Base-by-base conservation (phyloP, 2,797 vertebrate species). In the Enteromius trimaculatus region DNA sequence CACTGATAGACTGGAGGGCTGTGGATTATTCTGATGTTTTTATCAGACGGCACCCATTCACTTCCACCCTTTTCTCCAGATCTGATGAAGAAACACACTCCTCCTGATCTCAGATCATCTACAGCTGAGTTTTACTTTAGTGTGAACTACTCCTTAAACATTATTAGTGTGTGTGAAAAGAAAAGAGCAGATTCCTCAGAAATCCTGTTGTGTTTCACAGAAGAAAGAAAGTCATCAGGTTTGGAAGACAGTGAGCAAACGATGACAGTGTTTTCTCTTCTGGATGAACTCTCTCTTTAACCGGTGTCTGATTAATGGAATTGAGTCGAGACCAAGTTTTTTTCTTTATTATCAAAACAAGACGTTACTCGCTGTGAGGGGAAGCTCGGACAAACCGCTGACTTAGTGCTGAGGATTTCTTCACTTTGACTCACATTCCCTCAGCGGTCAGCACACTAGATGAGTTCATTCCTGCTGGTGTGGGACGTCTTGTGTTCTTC, bases 391-490 rank as follows among this genome's bases (percentile, higher is more conserved):
- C 29, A 82, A 74, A 51, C 77, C 21, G 65, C 64, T 60, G 64
- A 42, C 51, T 29, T 23, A 11, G 55, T 0, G 9, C 10, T 58
- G n/a, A 58, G 21, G 11, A 16, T 1, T 49, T 77, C 65, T 51
- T 58, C n/a, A 23, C 19, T 49, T 31, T 58, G 55, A 82, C 64
- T 82, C 79, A 65, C 42, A 44, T 44, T 60, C 74, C 53, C 65
- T 80, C 71, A 79, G n/a, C 68, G 62, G 55, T 75, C 81, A 76
- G n/a, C 68, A 64, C 68, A 85, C 55, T 26, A 82, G 16, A 80
- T 68, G 71, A 80, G 62, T 60, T 84, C 58, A 86, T 62, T 77
- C 44, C 4, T n/a, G 49, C 29, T 16, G 44, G 0, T 68, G 37
- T 39, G 14, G 21, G 31, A 39, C 1, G 10, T 68, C 31, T 21